Conservation (phyloP, 2,113 vertebrate genomes). For the Tor tambroides region DNA sequence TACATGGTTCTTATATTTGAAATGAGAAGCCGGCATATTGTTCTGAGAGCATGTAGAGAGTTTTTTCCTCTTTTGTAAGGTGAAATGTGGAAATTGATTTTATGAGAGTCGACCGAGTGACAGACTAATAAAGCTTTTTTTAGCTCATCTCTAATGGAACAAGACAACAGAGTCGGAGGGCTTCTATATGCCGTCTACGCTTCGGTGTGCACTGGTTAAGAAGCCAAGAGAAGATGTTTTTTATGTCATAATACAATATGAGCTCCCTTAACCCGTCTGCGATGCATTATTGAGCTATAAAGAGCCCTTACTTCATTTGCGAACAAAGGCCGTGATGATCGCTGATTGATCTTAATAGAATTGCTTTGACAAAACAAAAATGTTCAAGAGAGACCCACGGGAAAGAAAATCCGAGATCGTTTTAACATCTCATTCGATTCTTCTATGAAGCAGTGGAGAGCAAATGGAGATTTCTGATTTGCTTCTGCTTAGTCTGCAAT, state of each 20-base stretch:
- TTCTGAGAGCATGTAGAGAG: constrained; percentile 38
- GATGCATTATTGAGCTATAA: constrained; percentile 9
- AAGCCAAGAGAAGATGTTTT: neutral
- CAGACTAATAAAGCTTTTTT: constrained; percentile 43
- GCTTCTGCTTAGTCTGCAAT: constrained; percentile 11
- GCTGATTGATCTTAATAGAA: neutral
- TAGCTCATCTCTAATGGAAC: constrained; percentile 30
- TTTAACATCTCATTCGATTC: neutral
- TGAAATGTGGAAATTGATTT: constrained; percentile 41
- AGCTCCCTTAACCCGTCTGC: neutral
- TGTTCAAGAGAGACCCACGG: neutral
- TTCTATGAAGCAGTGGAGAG: neutral
- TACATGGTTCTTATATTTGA: constrained; percentile 52
- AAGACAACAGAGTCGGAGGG: constrained; percentile 2
- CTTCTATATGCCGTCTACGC: neutral
- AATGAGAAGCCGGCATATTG: constrained; percentile 24
- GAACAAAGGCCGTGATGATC: neutral
- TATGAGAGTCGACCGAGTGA: constrained; percentile 34
- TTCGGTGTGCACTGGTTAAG: neutral
- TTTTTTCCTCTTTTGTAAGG: neutral
- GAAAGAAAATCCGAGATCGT: neutral
- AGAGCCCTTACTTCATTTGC: neutral
- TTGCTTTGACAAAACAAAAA: neutral
- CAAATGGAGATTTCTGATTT: constrained; percentile 1
- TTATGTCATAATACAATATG: neutral